Evolutionary conservation across 2,113 vertebrate genomes (phyloP).

Genomic region (Trogon surrucura): DNA sequence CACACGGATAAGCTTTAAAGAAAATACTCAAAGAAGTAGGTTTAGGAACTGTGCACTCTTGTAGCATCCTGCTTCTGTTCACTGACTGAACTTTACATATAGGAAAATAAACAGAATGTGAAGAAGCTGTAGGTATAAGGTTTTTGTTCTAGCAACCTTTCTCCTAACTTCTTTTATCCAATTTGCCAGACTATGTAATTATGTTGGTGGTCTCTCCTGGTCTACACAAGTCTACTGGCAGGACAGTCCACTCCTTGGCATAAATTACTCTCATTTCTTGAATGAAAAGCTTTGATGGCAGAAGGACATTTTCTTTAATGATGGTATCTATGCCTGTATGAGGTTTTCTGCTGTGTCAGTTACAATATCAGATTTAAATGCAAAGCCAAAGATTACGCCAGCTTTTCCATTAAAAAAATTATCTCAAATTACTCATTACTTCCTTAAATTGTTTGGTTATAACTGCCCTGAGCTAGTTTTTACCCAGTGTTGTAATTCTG

Average conservation of each 20-base stretch:
- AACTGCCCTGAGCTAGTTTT: background rate
- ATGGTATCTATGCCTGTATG: background rate
- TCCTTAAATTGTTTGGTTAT: constrained; percentile 4
- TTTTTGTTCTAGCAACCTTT: background rate
- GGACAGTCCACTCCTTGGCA: background rate
- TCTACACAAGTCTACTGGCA: background rate
- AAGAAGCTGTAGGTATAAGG: background rate
- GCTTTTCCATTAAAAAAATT: constrained; percentile 25
- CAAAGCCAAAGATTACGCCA: background rate
- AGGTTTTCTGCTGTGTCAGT: constrained; percentile 22
- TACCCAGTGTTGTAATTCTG: background rate
- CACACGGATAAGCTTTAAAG: background rate
- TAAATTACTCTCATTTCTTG: background rate
- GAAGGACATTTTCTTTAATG: background rate
- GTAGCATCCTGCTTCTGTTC: background rate
- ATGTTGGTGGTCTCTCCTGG: background rate
- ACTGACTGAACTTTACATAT: background rate
- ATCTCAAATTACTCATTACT: background rate
- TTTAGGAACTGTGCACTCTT: background rate
- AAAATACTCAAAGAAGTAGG: background rate
- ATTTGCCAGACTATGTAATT: background rate
- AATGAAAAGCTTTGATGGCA: background rate
- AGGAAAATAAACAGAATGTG: background rate
- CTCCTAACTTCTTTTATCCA: background rate
- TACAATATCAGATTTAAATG: background rate